Conservation (phyloP, 2,113 vertebrate genomes). For the Scytalopus superciliaris region DNA sequence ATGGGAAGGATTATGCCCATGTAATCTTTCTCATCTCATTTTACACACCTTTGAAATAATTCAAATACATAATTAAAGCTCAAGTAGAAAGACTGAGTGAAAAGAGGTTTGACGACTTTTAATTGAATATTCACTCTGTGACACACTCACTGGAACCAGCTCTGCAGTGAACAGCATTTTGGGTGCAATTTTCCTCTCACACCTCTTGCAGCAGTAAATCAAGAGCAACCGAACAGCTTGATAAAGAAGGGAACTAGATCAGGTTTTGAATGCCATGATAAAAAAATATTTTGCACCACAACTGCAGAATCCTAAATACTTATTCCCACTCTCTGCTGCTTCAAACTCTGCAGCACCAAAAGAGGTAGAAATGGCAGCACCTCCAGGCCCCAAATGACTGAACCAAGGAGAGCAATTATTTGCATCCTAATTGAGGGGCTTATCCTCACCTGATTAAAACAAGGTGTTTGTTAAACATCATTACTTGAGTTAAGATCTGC, state of each 20-base stretch:
- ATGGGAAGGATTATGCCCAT: background rate
- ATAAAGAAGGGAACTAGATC: background rate
- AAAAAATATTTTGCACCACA: background rate
- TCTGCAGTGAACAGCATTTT: background rate
- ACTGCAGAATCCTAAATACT: background rate
- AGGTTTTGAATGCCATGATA: background rate
- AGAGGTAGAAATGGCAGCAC: background rate
- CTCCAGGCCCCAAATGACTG: conserved; percentile 11
- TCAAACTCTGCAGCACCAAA: background rate
- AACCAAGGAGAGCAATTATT: conserved; percentile 5
- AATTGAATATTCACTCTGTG: background rate
- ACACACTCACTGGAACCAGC: background rate
- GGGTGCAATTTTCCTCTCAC: background rate
- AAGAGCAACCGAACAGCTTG: background rate
- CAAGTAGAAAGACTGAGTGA: background rate
- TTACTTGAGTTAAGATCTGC: conserved; percentile 73
- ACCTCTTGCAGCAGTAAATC: background rate
- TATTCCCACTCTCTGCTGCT: background rate
- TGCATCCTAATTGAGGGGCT: conserved; percentile 62
- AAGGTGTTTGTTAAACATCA: conserved; percentile 73
- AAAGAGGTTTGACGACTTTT: background rate
- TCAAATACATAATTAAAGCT: background rate
- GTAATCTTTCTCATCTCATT: background rate
- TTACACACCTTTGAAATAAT: background rate
- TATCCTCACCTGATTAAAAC: conserved; percentile 66